Evolutionary conservation across 2,797 vertebrate species (phyloP).

Genomic region (Sebastes nivosus): DNA sequence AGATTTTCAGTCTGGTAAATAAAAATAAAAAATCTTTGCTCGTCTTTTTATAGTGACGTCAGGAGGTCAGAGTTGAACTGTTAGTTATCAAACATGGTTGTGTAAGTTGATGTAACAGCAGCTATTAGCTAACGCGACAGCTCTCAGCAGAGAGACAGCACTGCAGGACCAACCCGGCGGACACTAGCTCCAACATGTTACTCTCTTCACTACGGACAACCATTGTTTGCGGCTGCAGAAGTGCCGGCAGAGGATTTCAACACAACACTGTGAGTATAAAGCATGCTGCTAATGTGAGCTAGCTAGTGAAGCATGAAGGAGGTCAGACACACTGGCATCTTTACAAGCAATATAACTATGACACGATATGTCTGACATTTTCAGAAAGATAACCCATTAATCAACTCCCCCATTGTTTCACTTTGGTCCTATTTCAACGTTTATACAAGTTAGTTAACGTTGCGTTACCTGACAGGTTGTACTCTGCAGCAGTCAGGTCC

Average conservation of each 20-base stretch:
- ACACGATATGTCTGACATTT: background rate
- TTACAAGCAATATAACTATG: no score
- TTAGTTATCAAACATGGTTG: slow-evolving; percentile 36
- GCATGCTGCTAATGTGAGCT: slow-evolving; percentile 9
- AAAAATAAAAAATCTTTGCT: background rate
- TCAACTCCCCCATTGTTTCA: fast-evolving
- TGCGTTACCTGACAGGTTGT: background rate
- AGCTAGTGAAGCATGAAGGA: background rate
- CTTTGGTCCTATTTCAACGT: background rate
- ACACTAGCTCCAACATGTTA: slow-evolving; percentile 57
- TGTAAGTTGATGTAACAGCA: slow-evolving; percentile 14
- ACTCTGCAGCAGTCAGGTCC: slow-evolving; percentile 14
- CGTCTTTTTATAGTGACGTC: slow-evolving; percentile 48
- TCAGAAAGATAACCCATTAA: background rate
- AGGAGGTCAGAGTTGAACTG: slow-evolving; percentile 64
- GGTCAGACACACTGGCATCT: slow-evolving; percentile 20
- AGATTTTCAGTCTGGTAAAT: background rate
- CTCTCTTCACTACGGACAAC: slow-evolving; percentile 65
- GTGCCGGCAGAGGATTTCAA: slow-evolving; percentile 53
- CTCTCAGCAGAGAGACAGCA: background rate
- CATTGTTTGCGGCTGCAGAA: slow-evolving; percentile 65
- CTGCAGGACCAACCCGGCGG: background rate
- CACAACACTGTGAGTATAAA: slow-evolving; percentile 69
- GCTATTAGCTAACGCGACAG: background rate
- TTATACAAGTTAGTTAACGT: background rate